Evolutionary conservation across 2,113 vertebrate genomes (phyloP).

Genomic region (Neolamprologus sp.): DNA sequence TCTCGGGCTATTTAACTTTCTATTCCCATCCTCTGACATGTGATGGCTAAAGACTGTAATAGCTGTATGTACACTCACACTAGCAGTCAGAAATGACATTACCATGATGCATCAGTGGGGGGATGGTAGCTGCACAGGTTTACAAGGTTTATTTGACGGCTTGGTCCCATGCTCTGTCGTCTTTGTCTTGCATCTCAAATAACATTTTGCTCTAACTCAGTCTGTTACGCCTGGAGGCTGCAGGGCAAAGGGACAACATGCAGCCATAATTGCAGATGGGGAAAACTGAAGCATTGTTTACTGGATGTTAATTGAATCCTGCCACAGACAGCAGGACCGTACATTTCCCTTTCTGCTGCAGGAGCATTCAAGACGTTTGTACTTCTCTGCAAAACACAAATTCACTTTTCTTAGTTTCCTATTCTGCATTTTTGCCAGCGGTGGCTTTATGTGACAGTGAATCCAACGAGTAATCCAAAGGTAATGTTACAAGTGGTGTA

Average conservation of each 20-base stretch:
- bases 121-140: not conserved
- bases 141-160: not conserved
- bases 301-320: constrained; percentile 43
- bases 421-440: not conserved
- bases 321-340: not conserved
- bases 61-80: not conserved
- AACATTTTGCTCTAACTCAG: not conserved
- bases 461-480: not conserved
- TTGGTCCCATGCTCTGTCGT: not conserved
- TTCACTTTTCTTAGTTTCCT: not conserved
- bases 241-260: constrained; percentile 16
- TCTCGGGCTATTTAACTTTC: not conserved
- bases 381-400: not conserved
- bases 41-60: not conserved
- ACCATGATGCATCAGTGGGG: not conserved
- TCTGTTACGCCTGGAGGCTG: not conserved
- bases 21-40: not conserved
- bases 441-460: not conserved
- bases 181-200: constrained; percentile 14
- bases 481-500: not conserved
- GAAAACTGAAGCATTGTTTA: constrained; percentile 30
- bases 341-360: not conserved
- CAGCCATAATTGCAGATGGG: constrained; percentile 32
- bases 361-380: not conserved
- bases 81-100: not conserved